Evolutionary conservation across 2,797 vertebrate genomes (phyloP).

Genomic region (Microchirus variegatus): DNA sequence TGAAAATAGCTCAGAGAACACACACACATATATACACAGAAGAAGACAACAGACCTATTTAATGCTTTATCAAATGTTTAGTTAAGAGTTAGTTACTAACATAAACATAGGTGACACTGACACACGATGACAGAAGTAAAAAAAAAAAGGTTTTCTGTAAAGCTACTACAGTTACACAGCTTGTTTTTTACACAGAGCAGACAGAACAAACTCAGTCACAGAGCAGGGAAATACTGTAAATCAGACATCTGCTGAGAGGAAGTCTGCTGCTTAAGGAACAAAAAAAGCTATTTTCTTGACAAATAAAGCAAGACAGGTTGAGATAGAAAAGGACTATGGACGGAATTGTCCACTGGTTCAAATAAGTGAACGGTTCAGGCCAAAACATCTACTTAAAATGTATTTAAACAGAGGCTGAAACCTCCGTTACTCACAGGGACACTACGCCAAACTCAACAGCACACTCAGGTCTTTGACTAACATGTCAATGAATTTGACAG

Average conservation of each 20-base stretch:
- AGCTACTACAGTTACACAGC: background rate
- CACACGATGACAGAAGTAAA: no score
- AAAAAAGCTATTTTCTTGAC: slow-evolving; percentile 10
- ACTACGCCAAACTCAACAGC: slow-evolving; percentile 13
- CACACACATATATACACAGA: slow-evolving; percentile 6
- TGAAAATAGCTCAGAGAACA: slow-evolving; percentile 57
- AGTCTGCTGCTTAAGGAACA: slow-evolving; percentile 37
- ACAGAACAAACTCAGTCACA: slow-evolving; percentile 9
- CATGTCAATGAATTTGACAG: slow-evolving; percentile 57
- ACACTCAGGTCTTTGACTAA: slow-evolving; percentile 21
- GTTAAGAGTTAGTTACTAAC: slow-evolving; percentile 1
- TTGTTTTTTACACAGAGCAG: slow-evolving; percentile 19
- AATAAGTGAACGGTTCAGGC: slow-evolving; percentile 31
- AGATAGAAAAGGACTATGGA: slow-evolving; percentile 43
- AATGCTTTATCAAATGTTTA: slow-evolving; percentile 6
- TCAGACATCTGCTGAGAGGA: slow-evolving; percentile 27
- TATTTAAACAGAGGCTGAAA: slow-evolving; percentile 25
- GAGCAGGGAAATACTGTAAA: slow-evolving; percentile 33
- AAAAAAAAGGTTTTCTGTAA: no score
- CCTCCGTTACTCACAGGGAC: slow-evolving; percentile 26
- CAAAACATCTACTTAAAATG: slow-evolving; percentile 44
- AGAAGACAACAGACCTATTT: slow-evolving; percentile 3
- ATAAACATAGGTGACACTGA: no score
- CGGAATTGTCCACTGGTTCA: slow-evolving; percentile 43
- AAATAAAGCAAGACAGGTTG: slow-evolving; percentile 19